These are phyloP conservation scores for Menidia beryllina DNA, from an alignment of 2,113 vertebrate species.

Conservation along the genomic window DNA sequence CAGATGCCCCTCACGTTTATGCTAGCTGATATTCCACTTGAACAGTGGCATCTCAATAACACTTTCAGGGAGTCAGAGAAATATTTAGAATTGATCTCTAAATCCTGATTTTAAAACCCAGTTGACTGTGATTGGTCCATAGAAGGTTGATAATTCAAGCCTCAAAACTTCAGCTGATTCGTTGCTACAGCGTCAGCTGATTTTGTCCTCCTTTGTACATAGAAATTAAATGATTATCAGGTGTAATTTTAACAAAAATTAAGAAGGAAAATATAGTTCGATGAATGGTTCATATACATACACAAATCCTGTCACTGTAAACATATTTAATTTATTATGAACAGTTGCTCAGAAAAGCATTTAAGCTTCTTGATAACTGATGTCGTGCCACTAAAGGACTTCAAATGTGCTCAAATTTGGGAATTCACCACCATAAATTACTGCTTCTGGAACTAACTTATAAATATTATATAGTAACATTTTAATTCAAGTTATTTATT, in stretches of 20 bases:
- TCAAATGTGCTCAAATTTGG: constrained; percentile 28
- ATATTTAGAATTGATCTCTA: constrained; percentile 28
- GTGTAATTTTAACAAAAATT: constrained; percentile 43
- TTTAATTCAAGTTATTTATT: neutral
- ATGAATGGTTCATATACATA: constrained; percentile 34
- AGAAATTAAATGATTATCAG: constrained; percentile 48
- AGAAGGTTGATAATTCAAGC: constrained; percentile 11
- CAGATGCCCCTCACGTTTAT: constrained; percentile 24
- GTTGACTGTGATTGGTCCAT: constrained; percentile 1
- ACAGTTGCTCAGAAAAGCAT: constrained; percentile 58
- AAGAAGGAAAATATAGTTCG: constrained; percentile 24
- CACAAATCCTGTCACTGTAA: constrained; percentile 47
- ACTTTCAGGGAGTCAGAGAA: constrained; percentile 52
- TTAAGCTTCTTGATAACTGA: constrained; percentile 39
- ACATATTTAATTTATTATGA: constrained; percentile 50
- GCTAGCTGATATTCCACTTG: constrained; percentile 2
- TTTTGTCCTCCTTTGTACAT: constrained; percentile 43
- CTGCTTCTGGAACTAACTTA: neutral
- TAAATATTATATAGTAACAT: too few species aligned
- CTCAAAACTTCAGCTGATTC: constrained; percentile 19
- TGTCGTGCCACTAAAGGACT: constrained; percentile 38
- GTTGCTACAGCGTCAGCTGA: constrained; percentile 6
- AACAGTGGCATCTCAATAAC: constrained; percentile 7
- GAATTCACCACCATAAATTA: neutral
- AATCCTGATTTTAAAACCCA: constrained; percentile 14